Conservation (phyloP, 2,113 vertebrate genomes). For the Scytalopus superciliaris region DNA sequence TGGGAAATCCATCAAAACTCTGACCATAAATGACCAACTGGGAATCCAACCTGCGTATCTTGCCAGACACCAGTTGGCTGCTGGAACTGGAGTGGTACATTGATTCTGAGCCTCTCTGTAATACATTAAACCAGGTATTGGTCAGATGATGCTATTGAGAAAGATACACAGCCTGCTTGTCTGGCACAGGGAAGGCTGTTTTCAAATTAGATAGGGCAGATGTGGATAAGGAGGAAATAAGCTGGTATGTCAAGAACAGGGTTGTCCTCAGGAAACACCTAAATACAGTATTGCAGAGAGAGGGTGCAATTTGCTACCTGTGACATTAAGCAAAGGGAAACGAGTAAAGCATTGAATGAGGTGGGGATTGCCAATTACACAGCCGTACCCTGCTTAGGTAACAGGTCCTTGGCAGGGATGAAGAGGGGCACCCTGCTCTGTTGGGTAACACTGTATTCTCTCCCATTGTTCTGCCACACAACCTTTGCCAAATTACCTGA, state of each 20-base stretch:
- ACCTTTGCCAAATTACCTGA: not conserved
- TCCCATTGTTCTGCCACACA: not conserved
- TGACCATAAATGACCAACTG: not conserved
- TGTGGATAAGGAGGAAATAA: not conserved
- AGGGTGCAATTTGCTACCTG: not conserved
- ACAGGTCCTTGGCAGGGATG: not conserved
- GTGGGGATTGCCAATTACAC: not conserved
- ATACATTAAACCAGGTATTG: not conserved
- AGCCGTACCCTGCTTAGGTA: not conserved
- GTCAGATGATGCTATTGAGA: not conserved
- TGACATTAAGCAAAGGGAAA: not conserved
- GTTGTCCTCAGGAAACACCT: not conserved
- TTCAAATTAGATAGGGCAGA: not conserved
- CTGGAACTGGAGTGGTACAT: not conserved
- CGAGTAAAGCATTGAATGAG: not conserved
- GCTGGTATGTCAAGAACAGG: not conserved
- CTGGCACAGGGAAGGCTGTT: not conserved
- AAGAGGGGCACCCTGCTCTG: not conserved
- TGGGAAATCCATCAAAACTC: not conserved
- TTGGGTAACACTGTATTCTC: not conserved
- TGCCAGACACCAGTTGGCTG: not conserved
- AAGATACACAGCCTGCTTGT: not conserved
- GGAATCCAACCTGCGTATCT: not conserved
- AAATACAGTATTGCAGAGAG: not conserved
- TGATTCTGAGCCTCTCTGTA: not conserved